Evolutionary conservation across 2,888 invertebrate species (phyloP).

Genomic region (Spilosoma lubricipeda): DNA sequence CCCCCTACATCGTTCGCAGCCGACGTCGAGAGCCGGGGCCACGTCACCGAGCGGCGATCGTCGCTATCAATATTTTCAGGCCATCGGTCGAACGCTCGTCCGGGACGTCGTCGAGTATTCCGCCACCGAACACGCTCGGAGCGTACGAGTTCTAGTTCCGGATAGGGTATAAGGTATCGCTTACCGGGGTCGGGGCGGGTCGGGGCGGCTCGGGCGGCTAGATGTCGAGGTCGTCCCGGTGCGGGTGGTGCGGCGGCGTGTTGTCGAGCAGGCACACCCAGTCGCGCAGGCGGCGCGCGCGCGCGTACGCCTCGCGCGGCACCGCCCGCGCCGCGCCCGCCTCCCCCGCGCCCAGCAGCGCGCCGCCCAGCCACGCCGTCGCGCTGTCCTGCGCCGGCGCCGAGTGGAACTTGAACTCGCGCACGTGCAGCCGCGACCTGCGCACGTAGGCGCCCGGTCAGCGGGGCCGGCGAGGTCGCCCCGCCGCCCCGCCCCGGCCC

Average conservation of each 20-base stretch:
- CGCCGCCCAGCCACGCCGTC: constrained; percentile 92
- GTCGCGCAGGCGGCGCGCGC: constrained; percentile 89
- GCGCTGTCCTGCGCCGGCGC: constrained; percentile 92
- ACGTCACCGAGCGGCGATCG: too few species aligned
- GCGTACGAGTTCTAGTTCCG: too few species aligned
- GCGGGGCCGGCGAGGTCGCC: not conserved
- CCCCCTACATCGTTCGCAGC: too few species aligned
- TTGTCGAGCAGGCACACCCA: constrained; percentile 91
- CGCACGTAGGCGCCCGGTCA: not conserved
- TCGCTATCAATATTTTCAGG: too few species aligned
- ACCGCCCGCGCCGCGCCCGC: constrained; percentile 89
- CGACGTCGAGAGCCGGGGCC: too few species aligned
- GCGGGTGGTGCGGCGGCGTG: constrained; percentile 70
- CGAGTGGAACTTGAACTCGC: constrained; percentile 90
- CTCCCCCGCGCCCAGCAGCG: constrained; percentile 87
- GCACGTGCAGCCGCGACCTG: constrained; percentile 54
- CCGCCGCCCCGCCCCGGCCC: not conserved
- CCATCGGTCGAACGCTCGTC: too few species aligned
- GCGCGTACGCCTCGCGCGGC: constrained; percentile 91
- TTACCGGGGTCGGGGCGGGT: too few species aligned
- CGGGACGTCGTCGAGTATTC: too few species aligned
- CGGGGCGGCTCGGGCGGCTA: constrained; percentile 8
- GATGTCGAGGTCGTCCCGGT: constrained; percentile 43
- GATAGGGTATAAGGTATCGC: not conserved
- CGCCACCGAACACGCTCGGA: too few species aligned